Conservation (phyloP, 2,797 vertebrate species). For the Emydoidea blandingii region DNA sequence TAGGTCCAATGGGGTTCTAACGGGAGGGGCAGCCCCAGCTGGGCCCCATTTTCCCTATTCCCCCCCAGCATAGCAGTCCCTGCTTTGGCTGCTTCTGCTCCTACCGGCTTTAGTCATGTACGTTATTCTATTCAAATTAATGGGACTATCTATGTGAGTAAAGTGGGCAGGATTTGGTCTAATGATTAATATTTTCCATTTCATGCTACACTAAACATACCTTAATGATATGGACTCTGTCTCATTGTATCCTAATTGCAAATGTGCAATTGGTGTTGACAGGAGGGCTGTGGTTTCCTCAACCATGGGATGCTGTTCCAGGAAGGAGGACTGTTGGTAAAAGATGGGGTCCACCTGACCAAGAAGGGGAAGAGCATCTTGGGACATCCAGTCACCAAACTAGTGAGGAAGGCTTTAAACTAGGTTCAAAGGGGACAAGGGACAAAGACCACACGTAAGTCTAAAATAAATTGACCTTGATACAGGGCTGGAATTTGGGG, state of each 20-base stretch:
- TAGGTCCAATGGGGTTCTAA: not conserved
- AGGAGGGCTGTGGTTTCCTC: too few species aligned
- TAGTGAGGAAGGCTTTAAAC: too few species aligned
- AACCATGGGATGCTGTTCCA: too few species aligned
- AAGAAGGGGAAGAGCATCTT: too few species aligned
- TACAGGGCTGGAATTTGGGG: too few species aligned
- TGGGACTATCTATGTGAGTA: not conserved
- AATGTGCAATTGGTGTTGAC: too few species aligned
- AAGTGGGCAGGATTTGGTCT: constrained; percentile 13
- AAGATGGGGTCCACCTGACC: too few species aligned
- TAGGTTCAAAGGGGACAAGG: too few species aligned
- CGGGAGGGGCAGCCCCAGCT: not conserved
- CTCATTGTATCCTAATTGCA: not conserved
- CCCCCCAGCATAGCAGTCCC: not conserved
- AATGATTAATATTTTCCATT: constrained; percentile 11
- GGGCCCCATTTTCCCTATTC: not conserved
- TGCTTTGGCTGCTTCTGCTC: not conserved
- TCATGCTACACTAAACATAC: not conserved
- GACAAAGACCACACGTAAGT: too few species aligned
- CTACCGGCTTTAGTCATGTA: constrained; percentile 24
- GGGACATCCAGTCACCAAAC: too few species aligned
- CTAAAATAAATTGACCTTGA: too few species aligned
- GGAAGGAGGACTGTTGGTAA: too few species aligned
- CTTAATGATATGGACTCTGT: not conserved
- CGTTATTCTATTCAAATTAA: constrained; percentile 31